A percentile compares a stretch with the other conserved stretches of the same genome.
Conservation (phyloP, 1,140 invertebrate genomes). For the Drosophila lini region DNA sequence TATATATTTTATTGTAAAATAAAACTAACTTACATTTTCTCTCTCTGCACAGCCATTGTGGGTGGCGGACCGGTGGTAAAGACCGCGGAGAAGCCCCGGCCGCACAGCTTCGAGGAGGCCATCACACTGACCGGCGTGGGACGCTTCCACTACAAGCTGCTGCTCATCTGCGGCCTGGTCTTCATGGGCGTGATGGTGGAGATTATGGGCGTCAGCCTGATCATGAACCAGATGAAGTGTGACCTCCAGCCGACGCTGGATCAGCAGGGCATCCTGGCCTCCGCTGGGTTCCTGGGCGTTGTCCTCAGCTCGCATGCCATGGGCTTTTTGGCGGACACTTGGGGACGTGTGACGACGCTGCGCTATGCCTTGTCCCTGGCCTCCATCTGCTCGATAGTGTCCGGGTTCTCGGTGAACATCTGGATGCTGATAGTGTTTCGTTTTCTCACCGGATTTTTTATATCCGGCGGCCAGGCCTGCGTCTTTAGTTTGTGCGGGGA, state of each 20-base stretch:
- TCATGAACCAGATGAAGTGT: slow-evolving; percentile 83
- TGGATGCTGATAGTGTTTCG: slow-evolving; percentile 88
- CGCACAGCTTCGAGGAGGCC: slow-evolving; percentile 86
- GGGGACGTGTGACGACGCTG: slow-evolving; percentile 89
- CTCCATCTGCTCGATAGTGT: slow-evolving; percentile 87
- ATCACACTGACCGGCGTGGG: slow-evolving; percentile 66
- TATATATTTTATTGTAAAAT: background rate
- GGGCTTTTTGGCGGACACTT: slow-evolving; percentile 92
- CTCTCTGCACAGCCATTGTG: background rate
- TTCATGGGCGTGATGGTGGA: slow-evolving; percentile 81
- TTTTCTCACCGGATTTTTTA: slow-evolving; percentile 90
- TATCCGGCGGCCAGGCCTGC: slow-evolving; percentile 88
- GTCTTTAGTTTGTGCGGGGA: slow-evolving; percentile 89
- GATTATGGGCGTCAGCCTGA: slow-evolving; percentile 73
- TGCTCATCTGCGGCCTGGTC: slow-evolving; percentile 72
- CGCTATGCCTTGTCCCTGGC: slow-evolving; percentile 89
- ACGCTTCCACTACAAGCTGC: slow-evolving; percentile 66
- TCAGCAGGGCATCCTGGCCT: slow-evolving; percentile 88
- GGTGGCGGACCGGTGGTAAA: slow-evolving; percentile 10
- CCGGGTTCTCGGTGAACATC: slow-evolving; percentile 89
- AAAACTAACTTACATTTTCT: background rate
- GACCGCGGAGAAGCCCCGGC: slow-evolving; percentile 7
- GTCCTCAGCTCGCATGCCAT: slow-evolving; percentile 88
- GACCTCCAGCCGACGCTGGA: slow-evolving; percentile 87
- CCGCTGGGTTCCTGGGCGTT: slow-evolving; percentile 88